Conservation (phyloP, 2,797 vertebrate species). For the Scomberomorus guttatus region DNA sequence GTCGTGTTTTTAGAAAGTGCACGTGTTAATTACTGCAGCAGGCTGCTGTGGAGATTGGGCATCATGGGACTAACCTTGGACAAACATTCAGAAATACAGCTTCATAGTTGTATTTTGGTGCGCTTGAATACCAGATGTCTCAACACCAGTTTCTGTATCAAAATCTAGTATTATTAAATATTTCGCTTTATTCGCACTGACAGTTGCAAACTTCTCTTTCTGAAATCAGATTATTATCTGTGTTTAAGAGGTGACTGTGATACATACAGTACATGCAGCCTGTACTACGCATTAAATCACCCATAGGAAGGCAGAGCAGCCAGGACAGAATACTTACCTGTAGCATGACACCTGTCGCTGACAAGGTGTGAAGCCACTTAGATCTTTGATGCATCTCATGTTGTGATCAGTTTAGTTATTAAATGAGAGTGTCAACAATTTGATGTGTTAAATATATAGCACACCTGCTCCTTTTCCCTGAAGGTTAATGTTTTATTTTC, state of each 20-base stretch:
- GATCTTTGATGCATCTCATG: no score
- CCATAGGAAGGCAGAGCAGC: not conserved
- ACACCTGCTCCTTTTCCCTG: no score
- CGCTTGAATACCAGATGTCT: not conserved
- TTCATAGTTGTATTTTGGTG: not conserved
- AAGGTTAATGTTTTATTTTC: no score
- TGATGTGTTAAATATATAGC: no score
- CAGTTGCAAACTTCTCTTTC: not conserved
- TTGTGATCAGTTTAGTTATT: no score
- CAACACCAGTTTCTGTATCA: not conserved
- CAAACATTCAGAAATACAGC: not conserved
- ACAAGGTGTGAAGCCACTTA: no score
- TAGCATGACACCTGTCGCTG: not conserved
- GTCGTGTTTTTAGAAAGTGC: constrained; percentile 20
- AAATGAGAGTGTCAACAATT: no score
- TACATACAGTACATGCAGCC: not conserved
- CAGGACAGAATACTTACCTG: not conserved
- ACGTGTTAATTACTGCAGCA: constrained; percentile 13
- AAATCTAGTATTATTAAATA: not conserved
- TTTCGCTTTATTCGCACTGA: not conserved
- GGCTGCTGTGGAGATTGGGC: not conserved
- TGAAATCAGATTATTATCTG: not conserved
- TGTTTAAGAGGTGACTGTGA: no score
- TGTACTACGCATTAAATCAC: no score
- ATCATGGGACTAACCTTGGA: not conserved